A percentile compares a stretch with the other conserved stretches of the same genome.
Conservation (phyloP, 2,113 vertebrate genomes). For the Sylvilagus bachmani region DNA sequence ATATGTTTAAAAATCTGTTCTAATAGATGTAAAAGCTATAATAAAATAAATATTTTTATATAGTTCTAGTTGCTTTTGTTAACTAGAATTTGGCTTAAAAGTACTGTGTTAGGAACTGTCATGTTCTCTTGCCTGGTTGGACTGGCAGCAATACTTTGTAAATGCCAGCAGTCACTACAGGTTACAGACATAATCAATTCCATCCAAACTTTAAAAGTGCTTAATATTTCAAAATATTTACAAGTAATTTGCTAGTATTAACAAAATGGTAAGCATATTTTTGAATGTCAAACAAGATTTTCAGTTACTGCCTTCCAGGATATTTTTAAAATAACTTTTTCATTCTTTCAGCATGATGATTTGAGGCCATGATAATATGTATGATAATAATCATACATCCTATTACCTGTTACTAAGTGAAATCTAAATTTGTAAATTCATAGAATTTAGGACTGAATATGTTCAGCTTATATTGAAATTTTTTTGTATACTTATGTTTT, state of each 20-base stretch:
- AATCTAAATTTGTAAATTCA: slow-evolving; percentile 13
- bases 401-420: not conserved
- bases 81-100: slow-evolving; percentile 55
- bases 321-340: slow-evolving; percentile 25
- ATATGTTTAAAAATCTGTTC: slow-evolving; percentile 66
- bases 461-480: slow-evolving; percentile 12
- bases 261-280: slow-evolving; percentile 5
- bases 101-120: not conserved
- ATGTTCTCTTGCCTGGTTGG: not conserved
- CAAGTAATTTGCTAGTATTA: slow-evolving; percentile 6
- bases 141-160: not conserved
- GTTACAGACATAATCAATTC: not conserved
- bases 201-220: slow-evolving; percentile 27
- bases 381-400: not conserved
- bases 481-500: not conserved
- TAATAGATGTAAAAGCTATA: slow-evolving; percentile 54
- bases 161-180: not conserved
- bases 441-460: slow-evolving; percentile 12
- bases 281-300: not conserved
- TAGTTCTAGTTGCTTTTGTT: slow-evolving; percentile 59
- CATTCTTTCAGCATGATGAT: slow-evolving; percentile 12
- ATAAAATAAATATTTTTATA: slow-evolving; percentile 70
- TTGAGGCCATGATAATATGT: not conserved
- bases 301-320: not conserved
- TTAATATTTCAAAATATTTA: slow-evolving; percentile 33